These are phyloP conservation scores for Scaeva pyrastri DNA, from an alignment of 2,888 invertebrate genomes.

Conservation along the genomic window DNA sequence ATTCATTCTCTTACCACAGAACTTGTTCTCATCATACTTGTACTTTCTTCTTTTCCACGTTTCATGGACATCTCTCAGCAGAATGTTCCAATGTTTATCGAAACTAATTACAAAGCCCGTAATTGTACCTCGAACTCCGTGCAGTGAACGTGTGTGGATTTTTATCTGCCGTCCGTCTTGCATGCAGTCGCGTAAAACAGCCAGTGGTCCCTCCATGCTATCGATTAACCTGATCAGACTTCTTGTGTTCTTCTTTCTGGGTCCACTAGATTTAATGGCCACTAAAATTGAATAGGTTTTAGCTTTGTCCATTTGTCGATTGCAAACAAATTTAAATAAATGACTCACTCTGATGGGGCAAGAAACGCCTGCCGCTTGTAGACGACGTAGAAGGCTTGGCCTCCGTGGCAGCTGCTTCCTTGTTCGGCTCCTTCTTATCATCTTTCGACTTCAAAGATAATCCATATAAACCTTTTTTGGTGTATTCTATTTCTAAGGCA, in stretches of 20 bases:
- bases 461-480: slow-evolving; percentile 80
- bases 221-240: slow-evolving; percentile 77
- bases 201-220: slow-evolving; percentile 87
- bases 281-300: slow-evolving; percentile 79
- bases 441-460: slow-evolving; percentile 55
- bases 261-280: slow-evolving; percentile 78
- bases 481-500: slow-evolving; percentile 85
- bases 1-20: slow-evolving; percentile 69
- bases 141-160: slow-evolving; percentile 88
- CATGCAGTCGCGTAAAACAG: slow-evolving; percentile 86
- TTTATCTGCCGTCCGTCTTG: slow-evolving; percentile 76
- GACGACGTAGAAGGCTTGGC: slow-evolving; percentile 53
- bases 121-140: slow-evolving; percentile 90
- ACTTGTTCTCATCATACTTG: slow-evolving; percentile 80
- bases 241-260: slow-evolving; percentile 17
- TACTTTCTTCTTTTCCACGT: slow-evolving; percentile 88
- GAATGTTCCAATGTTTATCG: slow-evolving; percentile 97
- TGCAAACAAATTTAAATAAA: neutral
- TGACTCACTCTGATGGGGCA: slow-evolving; percentile 84
- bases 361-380: slow-evolving; percentile 81
- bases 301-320: slow-evolving; percentile 11
- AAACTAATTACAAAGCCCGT: slow-evolving; percentile 93
- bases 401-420: slow-evolving; percentile 20
- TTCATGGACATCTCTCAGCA: slow-evolving; percentile 92
- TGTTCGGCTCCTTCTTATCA: neutral